Evolutionary conservation across 2,797 vertebrate genomes (phyloP), one percentile per base, ranked within the genome.

Genomic region (Betta splendens): DNA sequence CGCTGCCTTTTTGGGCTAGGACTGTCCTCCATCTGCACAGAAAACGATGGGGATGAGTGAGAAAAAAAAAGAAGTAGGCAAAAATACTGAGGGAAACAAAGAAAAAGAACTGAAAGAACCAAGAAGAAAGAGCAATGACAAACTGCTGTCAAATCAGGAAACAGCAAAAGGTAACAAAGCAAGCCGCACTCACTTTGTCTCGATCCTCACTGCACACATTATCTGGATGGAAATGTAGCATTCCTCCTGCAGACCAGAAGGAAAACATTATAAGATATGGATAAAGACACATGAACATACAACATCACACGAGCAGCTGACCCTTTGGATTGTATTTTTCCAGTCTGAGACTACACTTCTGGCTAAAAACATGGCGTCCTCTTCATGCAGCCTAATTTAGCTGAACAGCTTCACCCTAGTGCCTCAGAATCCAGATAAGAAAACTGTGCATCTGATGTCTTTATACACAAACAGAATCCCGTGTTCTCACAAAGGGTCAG

Each of bases 1-100:
- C 97, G 94, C 31, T 96, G 97, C 76, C 97, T 92, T 91, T 99
- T 99, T 3, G 96, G 96, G 84, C 96, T 98, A 9, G 97, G 96
- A 76, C 96, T 97, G 77, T 97, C 97, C 87, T 99, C 97, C 15
- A 94, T 94, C 97, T 98, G 64, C 65, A 73, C 18, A 64, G 16
- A 22, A 35, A 69, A n/a, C n/a, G n/a, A n/a, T n/a, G n/a, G n/a
- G n/a, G 42, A 48, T 16, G 48, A 46, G 37, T 54, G 18, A 36
- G 20, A 25, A n/a, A 21, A 60, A 21, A 13, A 42, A 21, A 46
- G 56, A 43, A 38, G 5, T 20, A 22, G 15, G 7, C 13, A 57
- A 9, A 40, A 16, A 35, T 21, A 28, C 25, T 8, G 26, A 8
- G 2, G 6, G 6, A 25, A 25, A n/a, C n/a, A n/a, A n/a, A n/a